Evolutionary conservation across 2,888 invertebrate species (phyloP), one percentile per base, ranked within the genome.

Genomic region (Agrochola lychnidis): DNA sequence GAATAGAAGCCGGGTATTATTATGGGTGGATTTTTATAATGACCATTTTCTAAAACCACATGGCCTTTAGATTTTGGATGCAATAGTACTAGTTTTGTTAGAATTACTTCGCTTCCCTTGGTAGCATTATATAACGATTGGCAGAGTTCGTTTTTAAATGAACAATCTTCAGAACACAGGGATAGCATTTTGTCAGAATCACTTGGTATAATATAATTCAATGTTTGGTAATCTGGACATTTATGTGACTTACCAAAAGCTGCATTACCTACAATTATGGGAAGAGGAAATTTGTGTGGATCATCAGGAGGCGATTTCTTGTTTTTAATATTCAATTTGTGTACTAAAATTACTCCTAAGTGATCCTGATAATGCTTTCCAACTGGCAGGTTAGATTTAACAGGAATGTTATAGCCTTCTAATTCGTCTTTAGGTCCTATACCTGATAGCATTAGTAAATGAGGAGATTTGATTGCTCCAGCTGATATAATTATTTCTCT

Each of bases 1-100:
- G 93, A 90, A 36, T 97, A 94, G 87, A 97, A 97, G 75, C 97
- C 97, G 0, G 97, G 94, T 74, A 97, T 94, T 25, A 98, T 97
- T 53, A 96, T 87, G 0, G 98, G 98, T 53, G 95, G 92, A 3
- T 97, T 97, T 2, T 89, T 85, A 0, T 97, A 97, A 88, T 98
- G 92, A 0, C 88, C 82, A 9, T 97, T 97, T 64, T 93, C 93
- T 3, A 98, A 90, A 25, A 94, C 92, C 2, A 98, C 86, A 14
- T 88, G 82, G 3, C 98, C 97, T 42, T 91, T 93, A 0, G 97
- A 97, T 79, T 93, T 89, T 0, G 97, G 97, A 77, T 95, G 92
- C 3, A 89, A 64, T 88, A 76, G 16, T 22, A 73, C 1, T 40
- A 73, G 36, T 22, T 67, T 67, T 36, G 66, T 76, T 4, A 76